These are phyloP conservation scores for Aleiodes sp. DNA, from an alignment of 1,140 invertebrate species.

Conservation along the genomic window DNA sequence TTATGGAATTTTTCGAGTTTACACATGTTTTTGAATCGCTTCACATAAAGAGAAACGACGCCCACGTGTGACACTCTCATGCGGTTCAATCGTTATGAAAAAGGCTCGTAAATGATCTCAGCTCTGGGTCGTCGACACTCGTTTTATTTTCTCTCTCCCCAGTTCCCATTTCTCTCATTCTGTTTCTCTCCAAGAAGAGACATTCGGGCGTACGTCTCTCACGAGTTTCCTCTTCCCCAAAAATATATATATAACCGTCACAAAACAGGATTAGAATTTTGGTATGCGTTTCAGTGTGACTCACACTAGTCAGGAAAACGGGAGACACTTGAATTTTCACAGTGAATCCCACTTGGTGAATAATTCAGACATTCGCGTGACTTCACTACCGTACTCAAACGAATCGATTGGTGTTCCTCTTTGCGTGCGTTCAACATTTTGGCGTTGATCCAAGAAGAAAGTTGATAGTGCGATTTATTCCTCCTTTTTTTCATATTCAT, in stretches of 20 bases:
- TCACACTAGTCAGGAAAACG: not conserved
- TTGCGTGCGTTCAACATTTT: constrained; percentile 4
- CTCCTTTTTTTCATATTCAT: not conserved
- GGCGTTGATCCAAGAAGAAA: constrained; percentile 6
- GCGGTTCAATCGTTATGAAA: not conserved
- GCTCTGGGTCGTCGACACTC: constrained; percentile 7
- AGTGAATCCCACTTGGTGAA: not conserved
- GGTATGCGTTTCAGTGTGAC: not conserved
- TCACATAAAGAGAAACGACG: not conserved
- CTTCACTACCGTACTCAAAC: not conserved
- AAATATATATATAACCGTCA: not conserved
- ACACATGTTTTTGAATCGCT: too few species aligned
- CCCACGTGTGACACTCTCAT: constrained; percentile 5
- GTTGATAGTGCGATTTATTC: too few species aligned
- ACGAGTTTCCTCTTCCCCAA: not conserved
- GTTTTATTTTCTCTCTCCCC: not conserved
- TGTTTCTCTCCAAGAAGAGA: not conserved
- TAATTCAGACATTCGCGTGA: constrained; percentile 11
- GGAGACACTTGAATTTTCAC: constrained; percentile 6
- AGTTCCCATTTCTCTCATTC: not conserved
- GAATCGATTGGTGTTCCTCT: not conserved
- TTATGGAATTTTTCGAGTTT: too few species aligned
- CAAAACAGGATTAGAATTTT: not conserved
- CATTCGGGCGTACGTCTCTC: not conserved
- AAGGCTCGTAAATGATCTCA: constrained; percentile 11